A percentile compares a stretch with the other conserved stretches of the same genome.
Conservation (phyloP, 2,797 vertebrate genomes). For the Microctenopoma stevenorrisi region DNA sequence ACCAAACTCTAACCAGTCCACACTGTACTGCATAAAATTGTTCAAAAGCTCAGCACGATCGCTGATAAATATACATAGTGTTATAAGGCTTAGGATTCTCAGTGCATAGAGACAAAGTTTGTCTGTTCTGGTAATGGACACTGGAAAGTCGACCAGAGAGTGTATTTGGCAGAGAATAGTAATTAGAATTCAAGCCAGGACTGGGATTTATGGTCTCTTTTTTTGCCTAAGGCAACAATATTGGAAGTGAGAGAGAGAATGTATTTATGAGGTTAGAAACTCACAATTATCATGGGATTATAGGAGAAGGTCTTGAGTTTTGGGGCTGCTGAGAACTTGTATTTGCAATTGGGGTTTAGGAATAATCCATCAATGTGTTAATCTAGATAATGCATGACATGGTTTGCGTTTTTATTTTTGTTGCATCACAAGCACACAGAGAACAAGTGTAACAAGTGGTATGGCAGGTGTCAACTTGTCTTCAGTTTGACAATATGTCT, state of each 20-base stretch:
- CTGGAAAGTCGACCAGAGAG: neutral
- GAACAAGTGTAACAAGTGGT: no score
- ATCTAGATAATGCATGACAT: no score
- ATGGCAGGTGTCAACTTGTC: no score
- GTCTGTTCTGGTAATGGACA: neutral
- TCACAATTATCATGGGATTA: constrained; percentile 36
- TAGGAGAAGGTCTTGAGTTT: constrained; percentile 21
- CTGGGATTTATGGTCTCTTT: constrained; percentile 38
- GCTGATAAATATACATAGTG: neutral
- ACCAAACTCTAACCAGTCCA: no score
- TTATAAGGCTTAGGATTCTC: neutral
- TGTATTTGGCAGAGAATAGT: constrained; percentile 23
- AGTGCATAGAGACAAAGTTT: neutral
- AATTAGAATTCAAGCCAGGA: constrained; percentile 35
- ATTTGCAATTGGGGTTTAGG: constrained; percentile 24
- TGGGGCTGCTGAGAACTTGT: neutral
- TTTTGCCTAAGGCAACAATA: constrained; percentile 21
- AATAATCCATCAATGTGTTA: no score
- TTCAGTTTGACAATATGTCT: no score
- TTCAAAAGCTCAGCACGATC: constrained; percentile 3
- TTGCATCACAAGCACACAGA: neutral
- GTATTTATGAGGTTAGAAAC: constrained; percentile 25
- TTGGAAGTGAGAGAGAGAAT: constrained; percentile 32
- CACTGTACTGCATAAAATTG: neutral
- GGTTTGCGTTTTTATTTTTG: no score